Base-by-base conservation (phyloP, 2,888 invertebrate species). In the Hypolimnas misippus region DNA sequence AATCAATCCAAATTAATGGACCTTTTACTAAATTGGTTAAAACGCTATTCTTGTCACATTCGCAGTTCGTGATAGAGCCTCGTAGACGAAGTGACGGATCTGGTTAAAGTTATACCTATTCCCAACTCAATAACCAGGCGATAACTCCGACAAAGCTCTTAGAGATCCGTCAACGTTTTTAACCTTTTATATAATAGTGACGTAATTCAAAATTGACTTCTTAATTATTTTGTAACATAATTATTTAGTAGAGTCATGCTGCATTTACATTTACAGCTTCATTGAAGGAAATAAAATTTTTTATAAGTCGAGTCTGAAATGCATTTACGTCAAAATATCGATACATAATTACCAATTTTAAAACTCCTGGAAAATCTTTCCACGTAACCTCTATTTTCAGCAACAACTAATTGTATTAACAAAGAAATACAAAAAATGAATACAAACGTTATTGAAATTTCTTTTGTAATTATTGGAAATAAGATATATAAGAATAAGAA, bases 61-160 rank as follows among this genome's bases (percentile, higher is more conserved):
- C 44, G 44, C 52, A 33, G 33, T 55, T 61, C 61, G 61, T 61
- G 61, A 61, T 49, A 61, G 31, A 55, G 29, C 5, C 25, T 50
- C 49, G 12, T 61, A 55, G 25, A 38, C 35, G 31, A 33, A 49
- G 55, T 55, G 55, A 42, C 40, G 50, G 21, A 61, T 61, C 55
- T 16, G 56, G 19, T 40, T 56, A 40, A 61, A 50, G 12, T 56
- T 61, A 40, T 51, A 31, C 56, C 55, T 65, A 57, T 62, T 62
- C 54, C 62, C 56, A 59, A 46, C 51, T 54, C 62, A 64, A 64
- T 67, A 67, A 57, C 56, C 53, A 16, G 38, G 14, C 62, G 38
- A 64, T 66, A 62, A 50, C 58, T 64, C 40, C 1, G 35, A 21
- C 35, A 38, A 61, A 56, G 19, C 4, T 42, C n/a, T 56, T 42